phyloP scores from a whole-genome alignment of 1,140 invertebrate species.

The Cyrtorhinus lividipennis region DNA sequence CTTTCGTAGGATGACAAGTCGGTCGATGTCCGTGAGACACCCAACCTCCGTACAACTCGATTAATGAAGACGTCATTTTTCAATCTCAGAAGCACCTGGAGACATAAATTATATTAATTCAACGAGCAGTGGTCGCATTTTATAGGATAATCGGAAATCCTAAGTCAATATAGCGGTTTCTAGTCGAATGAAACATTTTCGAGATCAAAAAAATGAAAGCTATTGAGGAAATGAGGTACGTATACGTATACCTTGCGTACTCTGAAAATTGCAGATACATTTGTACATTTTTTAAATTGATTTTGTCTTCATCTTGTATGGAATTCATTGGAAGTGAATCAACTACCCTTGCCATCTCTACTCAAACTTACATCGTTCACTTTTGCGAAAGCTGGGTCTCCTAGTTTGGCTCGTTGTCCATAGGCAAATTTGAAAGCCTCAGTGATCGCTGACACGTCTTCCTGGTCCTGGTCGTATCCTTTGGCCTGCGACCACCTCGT shows the following conservation, averaged over 20 bases:
- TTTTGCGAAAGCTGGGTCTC: conserved; percentile 50
- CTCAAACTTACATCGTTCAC: conserved; percentile 17
- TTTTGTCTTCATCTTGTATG: background rate
- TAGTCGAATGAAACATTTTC: too few species aligned
- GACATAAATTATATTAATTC: too few species aligned
- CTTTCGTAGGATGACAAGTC: conserved; percentile 57
- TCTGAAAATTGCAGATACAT: too few species aligned
- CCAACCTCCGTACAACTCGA: conserved; percentile 43
- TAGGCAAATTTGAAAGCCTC: conserved; percentile 93
- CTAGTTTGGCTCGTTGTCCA: conserved; percentile 68
- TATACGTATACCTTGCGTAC: too few species aligned
- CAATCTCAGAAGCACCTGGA: conserved; percentile 46
- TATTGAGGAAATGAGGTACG: too few species aligned
- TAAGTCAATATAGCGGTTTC: too few species aligned
- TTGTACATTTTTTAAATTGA: too few species aligned
- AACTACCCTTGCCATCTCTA: background rate
- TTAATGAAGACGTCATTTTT: conserved; percentile 47
- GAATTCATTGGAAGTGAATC: background rate
- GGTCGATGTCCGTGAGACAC: conserved; percentile 49
- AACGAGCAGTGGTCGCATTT: too few species aligned
- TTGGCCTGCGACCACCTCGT: conserved; percentile 29
- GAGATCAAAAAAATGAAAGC: too few species aligned
- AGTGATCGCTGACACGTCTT: conserved; percentile 37
- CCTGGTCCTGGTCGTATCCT: conserved; percentile 46
- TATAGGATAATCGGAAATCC: too few species aligned